Evolutionary conservation across 2,797 vertebrate species (phyloP).

Genomic region (Knipowitschia caucasica): DNA sequence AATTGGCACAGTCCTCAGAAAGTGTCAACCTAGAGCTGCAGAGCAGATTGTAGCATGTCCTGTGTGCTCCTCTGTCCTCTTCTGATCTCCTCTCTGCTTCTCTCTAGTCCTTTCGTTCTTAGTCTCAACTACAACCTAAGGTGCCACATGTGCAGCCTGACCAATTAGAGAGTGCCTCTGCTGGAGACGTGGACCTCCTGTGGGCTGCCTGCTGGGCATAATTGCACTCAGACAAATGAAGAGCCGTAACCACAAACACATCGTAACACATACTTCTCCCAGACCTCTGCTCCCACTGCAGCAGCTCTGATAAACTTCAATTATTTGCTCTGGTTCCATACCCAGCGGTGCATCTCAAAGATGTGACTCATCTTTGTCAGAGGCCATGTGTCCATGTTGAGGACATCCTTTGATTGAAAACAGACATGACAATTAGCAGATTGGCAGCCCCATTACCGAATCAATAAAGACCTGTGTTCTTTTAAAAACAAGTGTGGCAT

Average conservation of each 20-base stretch:
- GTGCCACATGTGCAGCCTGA: conserved; percentile 54
- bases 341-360: conserved; percentile 17
- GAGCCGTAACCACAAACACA: conserved; percentile 53
- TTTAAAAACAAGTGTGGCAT: conserved; percentile 37
- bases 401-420: conserved; percentile 61
- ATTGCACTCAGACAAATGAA: conserved; percentile 50
- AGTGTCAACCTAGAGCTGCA: conserved; percentile 58
- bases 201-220: conserved; percentile 54
- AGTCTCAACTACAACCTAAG: conserved; percentile 38
- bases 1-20: conserved; percentile 65
- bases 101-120: no score
- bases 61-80: conserved; percentile 44
- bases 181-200: conserved; percentile 44
- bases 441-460: conserved; percentile 34
- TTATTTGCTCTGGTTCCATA: conserved; percentile 9
- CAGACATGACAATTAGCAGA: conserved; percentile 52
- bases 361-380: conserved; percentile 49
- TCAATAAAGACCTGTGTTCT: conserved; percentile 42
- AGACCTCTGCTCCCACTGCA: conserved; percentile 40
- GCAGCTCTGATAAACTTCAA: conserved; percentile 44
- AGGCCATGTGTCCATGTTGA: conserved; percentile 28
- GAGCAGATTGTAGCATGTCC: conserved; percentile 45
- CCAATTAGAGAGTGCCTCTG: conserved; percentile 55
- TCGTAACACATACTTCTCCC: conserved; percentile 42
- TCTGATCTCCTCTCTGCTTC: conserved; percentile 19